Evolutionary conservation across 2,888 invertebrate genomes (phyloP).

Genomic region (Deilephila porcellus): DNA sequence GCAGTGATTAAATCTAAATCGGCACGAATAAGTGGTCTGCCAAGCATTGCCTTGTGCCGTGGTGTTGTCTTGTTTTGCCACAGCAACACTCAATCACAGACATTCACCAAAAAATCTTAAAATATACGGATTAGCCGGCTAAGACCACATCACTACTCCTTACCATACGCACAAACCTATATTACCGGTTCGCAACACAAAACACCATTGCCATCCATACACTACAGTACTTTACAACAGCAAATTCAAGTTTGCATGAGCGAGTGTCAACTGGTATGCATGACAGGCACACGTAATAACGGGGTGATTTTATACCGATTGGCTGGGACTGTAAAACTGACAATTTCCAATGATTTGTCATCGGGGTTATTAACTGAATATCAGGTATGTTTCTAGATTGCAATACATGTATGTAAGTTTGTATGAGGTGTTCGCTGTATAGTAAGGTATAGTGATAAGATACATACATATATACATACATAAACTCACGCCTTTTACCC

Average conservation of each 20-base stretch:
- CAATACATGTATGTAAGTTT: background rate
- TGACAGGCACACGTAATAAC: conserved; percentile 52
- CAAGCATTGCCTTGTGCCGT: too few relatives aligned
- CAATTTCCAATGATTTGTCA: conserved; percentile 38
- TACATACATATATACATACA: too few relatives aligned
- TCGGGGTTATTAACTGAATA: conserved; percentile 25
- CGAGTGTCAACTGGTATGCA: conserved; percentile 42
- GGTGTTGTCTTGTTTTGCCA: too few relatives aligned
- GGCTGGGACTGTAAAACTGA: conserved; percentile 34
- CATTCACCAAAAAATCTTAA: background rate
- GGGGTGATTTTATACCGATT: conserved; percentile 42
- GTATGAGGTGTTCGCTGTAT: background rate
- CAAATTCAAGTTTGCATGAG: conserved; percentile 17
- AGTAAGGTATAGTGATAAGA: background rate
- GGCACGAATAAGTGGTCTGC: too few relatives aligned
- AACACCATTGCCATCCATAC: background rate
- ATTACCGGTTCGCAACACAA: background rate
- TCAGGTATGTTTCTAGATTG: background rate
- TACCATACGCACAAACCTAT: conserved; percentile 9
- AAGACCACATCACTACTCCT: conserved; percentile 13
- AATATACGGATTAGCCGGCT: conserved; percentile 3
- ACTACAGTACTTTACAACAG: background rate
- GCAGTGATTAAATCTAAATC: too few relatives aligned
- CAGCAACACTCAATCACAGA: too few relatives aligned
- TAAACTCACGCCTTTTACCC: too few relatives aligned